A percentile compares a stretch with the other conserved stretches of the same genome.
These are phyloP conservation scores for Crossocerus cetratus DNA, from an alignment of 2,888 invertebrate species.

Conservation along the genomic window DNA sequence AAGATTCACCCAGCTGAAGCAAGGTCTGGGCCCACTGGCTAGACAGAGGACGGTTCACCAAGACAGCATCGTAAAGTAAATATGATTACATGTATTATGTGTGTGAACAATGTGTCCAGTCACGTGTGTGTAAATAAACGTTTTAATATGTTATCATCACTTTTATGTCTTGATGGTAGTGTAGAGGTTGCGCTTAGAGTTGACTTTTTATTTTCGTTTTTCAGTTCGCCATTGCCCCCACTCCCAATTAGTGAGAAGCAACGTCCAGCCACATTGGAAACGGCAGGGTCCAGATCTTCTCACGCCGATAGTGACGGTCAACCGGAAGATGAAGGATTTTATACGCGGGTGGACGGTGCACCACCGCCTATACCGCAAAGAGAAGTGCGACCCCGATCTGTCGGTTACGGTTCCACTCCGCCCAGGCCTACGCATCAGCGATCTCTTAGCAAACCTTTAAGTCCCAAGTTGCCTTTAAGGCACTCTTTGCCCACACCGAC, in stretches of 20 bases:
- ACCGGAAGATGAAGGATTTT: conserved; percentile 73
- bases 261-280: conserved; percentile 70
- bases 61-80: conserved; percentile 90
- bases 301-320: conserved; percentile 71
- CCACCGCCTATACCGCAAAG: conserved; percentile 81
- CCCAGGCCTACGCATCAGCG: conserved; percentile 76
- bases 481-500: conserved; percentile 79
- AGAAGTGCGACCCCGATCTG: conserved; percentile 80
- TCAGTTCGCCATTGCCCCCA: conserved; percentile 88
- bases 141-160: not conserved
- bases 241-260: conserved; percentile 81
- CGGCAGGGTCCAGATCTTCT: conserved; percentile 64
- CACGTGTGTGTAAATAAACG: conserved; percentile 30
- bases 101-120: conserved; percentile 21
- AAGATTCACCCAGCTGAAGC: conserved; percentile 89
- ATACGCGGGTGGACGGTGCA: conserved; percentile 71
- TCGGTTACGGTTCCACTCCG: conserved; percentile 78
- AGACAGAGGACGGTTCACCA: conserved; percentile 79
- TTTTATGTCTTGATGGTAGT: not conserved
- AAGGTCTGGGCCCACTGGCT: conserved; percentile 84
- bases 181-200: not conserved
- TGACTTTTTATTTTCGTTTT: not conserved
- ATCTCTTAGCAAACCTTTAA: conserved; percentile 79
- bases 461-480: conserved; percentile 78
- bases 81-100: conserved; percentile 43